Conservation (phyloP, 2,113 vertebrate genomes). For the Paraplagusia blochii region DNA sequence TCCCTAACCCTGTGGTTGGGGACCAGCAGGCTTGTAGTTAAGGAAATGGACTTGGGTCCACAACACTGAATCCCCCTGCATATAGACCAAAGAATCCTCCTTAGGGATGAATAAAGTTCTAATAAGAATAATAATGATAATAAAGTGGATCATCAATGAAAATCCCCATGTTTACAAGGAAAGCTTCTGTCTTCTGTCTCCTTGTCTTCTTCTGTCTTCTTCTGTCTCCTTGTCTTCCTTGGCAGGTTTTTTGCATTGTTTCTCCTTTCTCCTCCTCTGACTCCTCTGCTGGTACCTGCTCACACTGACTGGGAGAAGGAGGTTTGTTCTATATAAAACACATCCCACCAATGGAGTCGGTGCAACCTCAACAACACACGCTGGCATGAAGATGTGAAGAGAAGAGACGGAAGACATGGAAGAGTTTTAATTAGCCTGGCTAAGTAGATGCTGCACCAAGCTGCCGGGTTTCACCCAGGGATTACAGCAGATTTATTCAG, state of each 20-base stretch:
- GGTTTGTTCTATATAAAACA: constrained; percentile 13
- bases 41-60: no score
- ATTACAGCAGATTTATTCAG: constrained; percentile 74
- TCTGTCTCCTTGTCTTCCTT: constrained; percentile 22
- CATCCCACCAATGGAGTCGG: constrained; percentile 36
- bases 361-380: constrained; percentile 50
- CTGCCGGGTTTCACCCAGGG: constrained; percentile 63
- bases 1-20: no score
- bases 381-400: constrained; percentile 57
- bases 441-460: constrained; percentile 62
- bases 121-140: no score
- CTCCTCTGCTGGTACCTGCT: no score
- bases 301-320: no score
- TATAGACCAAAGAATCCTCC: no score
- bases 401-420: constrained; percentile 61
- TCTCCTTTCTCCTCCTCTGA: no score
- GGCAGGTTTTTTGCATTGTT: constrained; percentile 35
- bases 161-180: constrained; percentile 58
- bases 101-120: no score
- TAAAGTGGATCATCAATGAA: constrained; percentile 73
- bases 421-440: constrained; percentile 75
- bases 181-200: constrained; percentile 18
- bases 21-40: no score
- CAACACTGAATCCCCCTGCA: no score
- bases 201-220: no score